A percentile compares a stretch with the other conserved stretches of the same genome.
These are phyloP conservation scores for human (Homo sapiens) DNA, from an alignment of 2,113 vertebrate genomes.

Conservation along the genomic window DNA sequence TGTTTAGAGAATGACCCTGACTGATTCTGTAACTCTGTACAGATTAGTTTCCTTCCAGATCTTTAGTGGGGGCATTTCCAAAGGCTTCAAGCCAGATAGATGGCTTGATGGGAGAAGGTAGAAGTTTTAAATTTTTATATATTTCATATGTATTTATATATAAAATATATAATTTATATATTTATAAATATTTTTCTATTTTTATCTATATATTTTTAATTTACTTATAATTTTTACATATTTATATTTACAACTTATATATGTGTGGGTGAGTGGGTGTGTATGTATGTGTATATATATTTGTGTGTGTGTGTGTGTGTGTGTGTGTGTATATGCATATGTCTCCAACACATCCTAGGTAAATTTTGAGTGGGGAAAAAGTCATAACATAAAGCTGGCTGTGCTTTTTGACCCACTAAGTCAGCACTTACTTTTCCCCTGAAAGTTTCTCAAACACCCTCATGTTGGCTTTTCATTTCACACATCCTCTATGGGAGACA, in stretches of 20 bases:
- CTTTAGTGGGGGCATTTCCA: background rate
- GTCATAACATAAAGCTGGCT: background rate
- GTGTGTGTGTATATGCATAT: background rate
- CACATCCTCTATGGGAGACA: background rate
- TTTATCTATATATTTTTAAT: background rate
- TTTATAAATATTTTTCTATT: background rate
- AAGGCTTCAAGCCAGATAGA: background rate
- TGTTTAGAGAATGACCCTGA: background rate
- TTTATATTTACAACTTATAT: background rate
- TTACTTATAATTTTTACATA: background rate
- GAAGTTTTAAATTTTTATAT: background rate
- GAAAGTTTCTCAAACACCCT: background rate
- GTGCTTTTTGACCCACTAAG: background rate
- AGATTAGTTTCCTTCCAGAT: slow-evolving; percentile 5
- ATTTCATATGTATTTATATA: background rate
- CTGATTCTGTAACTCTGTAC: background rate
- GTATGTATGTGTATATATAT: background rate
- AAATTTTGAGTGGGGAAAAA: background rate
- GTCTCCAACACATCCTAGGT: background rate
- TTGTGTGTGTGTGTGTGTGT: no score
- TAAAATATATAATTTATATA: background rate
- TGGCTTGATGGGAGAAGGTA: background rate
- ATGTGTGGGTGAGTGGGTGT: no score
- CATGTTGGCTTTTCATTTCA: background rate
- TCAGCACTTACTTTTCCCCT: background rate